Base-by-base conservation (phyloP, 2,888 invertebrate species). In the Pristionchus arcanus region DNA sequence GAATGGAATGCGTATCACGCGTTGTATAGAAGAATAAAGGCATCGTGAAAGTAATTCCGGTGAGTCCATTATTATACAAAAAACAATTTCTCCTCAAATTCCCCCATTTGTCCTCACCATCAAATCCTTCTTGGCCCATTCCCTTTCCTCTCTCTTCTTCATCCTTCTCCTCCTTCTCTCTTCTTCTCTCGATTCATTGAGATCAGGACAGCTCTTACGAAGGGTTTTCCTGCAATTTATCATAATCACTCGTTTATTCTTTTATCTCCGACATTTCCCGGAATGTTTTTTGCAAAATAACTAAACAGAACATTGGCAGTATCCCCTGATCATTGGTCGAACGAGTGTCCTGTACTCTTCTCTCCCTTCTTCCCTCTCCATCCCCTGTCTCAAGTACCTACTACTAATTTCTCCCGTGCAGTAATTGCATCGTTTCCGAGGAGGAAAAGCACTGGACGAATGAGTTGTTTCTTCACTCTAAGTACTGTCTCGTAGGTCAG, bases 201-300 rank as follows among this genome's bases (percentile, higher is more conserved):
- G 89, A 66, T 92, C 92, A 0, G 93, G 93, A 88, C 93, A 93
- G 28, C 91, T 91, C 84, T 92, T 92, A 25, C 92, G 90, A 25
- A 93, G 89, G 11, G 66, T 87, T 49, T 68, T 49, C 28, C 87
- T 87, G 68, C 1, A 66, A 42, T n/a, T 49, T 7, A 28, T 15
- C n/a, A 49, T 9, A 11, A 49, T 49, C 42, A n/a, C n/a, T n/a
- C n/a, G 42, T 49, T 3, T 49, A n/a, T n/a, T n/a, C n/a, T n/a
- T n/a, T n/a, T n/a, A n/a, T 49, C 9, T 49, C 7, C n/a, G n/a
- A 9, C 42, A 13, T 11, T 49, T 49, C 42, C 42, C 42, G 42
- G 42, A 49, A 49, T 7, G 13, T 9, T 3, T 49, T 49, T 49
- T 49, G 3, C 9, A 1, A 49, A 49, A 49, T 49, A 49, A 49